phyloP scores from a whole-genome alignment of 2,113 vertebrate species.

The Cyphomyrus discorhynchus region DNA sequence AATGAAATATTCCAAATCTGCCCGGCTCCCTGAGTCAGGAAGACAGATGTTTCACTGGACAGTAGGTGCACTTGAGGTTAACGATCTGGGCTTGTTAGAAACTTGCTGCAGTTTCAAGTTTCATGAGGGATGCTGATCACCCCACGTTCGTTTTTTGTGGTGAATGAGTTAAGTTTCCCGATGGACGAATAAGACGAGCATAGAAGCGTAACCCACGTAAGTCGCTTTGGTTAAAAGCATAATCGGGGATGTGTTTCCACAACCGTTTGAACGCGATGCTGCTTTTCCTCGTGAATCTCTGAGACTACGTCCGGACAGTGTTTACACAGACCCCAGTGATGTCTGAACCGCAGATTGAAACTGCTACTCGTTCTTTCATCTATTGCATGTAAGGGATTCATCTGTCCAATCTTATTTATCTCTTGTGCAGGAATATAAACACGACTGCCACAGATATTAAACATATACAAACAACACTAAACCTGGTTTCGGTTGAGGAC shows the following conservation, averaged over 20 bases:
- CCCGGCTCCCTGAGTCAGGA: not conserved
- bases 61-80: not conserved
- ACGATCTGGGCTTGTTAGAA: not conserved
- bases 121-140: not conserved
- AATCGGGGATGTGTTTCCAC: not conserved
- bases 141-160: not conserved
- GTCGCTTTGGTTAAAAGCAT: not conserved
- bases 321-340: not conserved
- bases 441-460: not conserved
- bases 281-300: not conserved
- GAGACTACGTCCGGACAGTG: not conserved
- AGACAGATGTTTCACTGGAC: not conserved
- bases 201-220: not conserved
- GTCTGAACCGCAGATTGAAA: not conserved
- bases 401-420: not conserved
- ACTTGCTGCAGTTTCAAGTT: not conserved
- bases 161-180: not conserved
- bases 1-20: not conserved
- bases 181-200: not conserved
- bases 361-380: not conserved
- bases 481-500: not conserved
- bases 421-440: not conserved
- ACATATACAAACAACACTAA: not conserved
- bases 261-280: not conserved
- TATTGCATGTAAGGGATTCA: not conserved